Base-by-base conservation (phyloP, 2,888 invertebrate genomes). In the Rotaria magnacalcarata region DNA sequence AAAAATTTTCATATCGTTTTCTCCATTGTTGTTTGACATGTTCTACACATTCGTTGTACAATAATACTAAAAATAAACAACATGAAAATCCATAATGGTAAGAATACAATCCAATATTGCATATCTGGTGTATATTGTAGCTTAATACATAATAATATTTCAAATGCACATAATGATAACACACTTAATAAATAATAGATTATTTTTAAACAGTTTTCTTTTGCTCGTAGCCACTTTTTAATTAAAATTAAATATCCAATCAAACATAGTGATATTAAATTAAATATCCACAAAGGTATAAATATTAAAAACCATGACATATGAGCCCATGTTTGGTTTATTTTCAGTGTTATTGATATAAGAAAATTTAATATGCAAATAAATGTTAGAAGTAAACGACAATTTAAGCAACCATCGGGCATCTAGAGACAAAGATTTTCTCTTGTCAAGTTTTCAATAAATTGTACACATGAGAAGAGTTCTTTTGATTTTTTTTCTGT, bases 271-370 rank as follows among this genome's bases (percentile, higher is more conserved):
- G 67, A 67, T 19, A 67, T 67, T 3, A 67, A 34, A 67, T 67
- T 67, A 67, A 67, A 67, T 34, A 67, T 67, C 67, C 67, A 67
- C 34, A 67, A 5, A 19, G 67, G 67, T 16, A 67, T 67, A 27
- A 67, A 67, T 34, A 67, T 67, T 67, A 67, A 67, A 67, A 67
- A 67, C 67, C 67, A 67, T 27, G 67, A 67, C 34, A 67, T 16
- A 67, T 67, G 67, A 34, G 10, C 6, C 67, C 67, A 67, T 41
- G 67, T 19, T 67, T 67, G 67, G 19, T 67, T 67, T 19, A 67
- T 67, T 41, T 67, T 67, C 0, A 67, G 19, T 67, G 67, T 67
- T 4, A 67, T 67, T 67, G 67, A 67, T 4, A 67, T 67, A 67
- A 67, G 67, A 27, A 67, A 67, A 67, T 1, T 27, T 67, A 67